Base-by-base conservation (phyloP, 1,140 invertebrate species). In the Brachionus koreanus region DNA sequence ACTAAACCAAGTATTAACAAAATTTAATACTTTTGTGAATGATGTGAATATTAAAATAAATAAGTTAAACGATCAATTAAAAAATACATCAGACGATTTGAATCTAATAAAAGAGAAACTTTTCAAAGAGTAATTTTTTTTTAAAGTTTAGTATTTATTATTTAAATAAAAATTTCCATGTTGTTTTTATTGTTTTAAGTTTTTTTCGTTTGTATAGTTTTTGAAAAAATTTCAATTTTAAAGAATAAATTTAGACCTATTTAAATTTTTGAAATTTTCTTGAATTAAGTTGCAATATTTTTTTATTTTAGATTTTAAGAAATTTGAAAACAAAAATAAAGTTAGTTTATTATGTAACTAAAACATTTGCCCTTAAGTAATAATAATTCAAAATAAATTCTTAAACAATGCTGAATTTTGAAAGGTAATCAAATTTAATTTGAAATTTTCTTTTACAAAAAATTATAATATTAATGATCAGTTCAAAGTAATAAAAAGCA, bases 41-140 rank as follows among this genome's bases (percentile, higher is more conserved):
- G 37, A 39, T 69, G 16, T 69, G 29, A 69, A 69, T 69, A 39
- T 39, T 39, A 69, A 69, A 39, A 39, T 69, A 37, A 39, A 29
- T 69, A 33, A 69, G 35, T 69, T 69, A 39, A 69, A 69, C 19
- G 19, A 37, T 69, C 29, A 69, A 69, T 39, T 69, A 16, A 69
- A 37, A 19, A 37, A 69, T 23, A 37, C 65, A 12, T 37, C 33
- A 37, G 37, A 23, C 37, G 35, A 19, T 37, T 69, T 69, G 19
- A 69, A 37, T 39, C 9, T 37, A 39, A 69, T 69, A 42, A 69
- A 69, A 39, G 37, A n/a, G 12, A 69, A 39, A 12, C 12, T 69
- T 19, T 10, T 37, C n/a, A 37, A 19, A 39, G 37, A 37, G 33
- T 39, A 69, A 16, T 16, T 65, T 5, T 33, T 16, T 65, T 5